These are phyloP conservation scores for Lophotriccus pileatus DNA, from an alignment of 2,797 vertebrate species.

Conservation along the genomic window DNA sequence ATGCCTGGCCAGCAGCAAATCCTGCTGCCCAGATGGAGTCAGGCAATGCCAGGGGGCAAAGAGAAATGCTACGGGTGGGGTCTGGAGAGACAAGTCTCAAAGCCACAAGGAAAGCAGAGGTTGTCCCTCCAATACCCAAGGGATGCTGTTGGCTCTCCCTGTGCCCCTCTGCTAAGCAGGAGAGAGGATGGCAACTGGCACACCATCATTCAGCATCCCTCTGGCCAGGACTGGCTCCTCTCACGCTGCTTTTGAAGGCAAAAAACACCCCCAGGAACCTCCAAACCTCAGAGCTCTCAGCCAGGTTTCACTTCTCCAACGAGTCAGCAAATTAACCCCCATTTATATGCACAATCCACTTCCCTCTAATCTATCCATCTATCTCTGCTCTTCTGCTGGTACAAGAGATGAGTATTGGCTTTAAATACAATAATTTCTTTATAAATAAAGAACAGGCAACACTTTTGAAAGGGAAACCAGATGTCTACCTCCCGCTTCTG, in stretches of 20 bases:
- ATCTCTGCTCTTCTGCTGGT: constrained; percentile 45
- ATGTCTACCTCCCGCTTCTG: constrained; percentile 33
- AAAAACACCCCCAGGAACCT: not conserved
- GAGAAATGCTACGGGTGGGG: not conserved
- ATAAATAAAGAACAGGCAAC: constrained; percentile 63
- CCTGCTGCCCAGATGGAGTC: not conserved
- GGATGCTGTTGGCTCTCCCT: not conserved
- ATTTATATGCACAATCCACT: constrained; percentile 52
- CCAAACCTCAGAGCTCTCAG: not conserved
- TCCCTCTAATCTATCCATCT: constrained; percentile 49
- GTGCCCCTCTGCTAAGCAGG: not conserved
- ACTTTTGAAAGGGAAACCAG: constrained; percentile 62
- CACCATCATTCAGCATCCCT: fast-evolving
- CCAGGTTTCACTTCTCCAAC: not conserved
- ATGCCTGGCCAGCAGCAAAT: not conserved
- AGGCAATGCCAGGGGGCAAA: not conserved
- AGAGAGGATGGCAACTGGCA: not conserved
- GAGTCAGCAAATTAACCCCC: constrained; percentile 48
- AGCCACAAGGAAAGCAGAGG: not conserved
- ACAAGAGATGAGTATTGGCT: constrained; percentile 41
- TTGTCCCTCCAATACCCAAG: fast-evolving
- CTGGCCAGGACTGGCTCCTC: not conserved
- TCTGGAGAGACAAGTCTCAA: not conserved
- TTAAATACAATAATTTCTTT: constrained; percentile 57
- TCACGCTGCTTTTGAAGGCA: not conserved